These are phyloP conservation scores for Microtus oregoni DNA, from an alignment of 2,113 vertebrate species.

Conservation along the genomic window DNA sequence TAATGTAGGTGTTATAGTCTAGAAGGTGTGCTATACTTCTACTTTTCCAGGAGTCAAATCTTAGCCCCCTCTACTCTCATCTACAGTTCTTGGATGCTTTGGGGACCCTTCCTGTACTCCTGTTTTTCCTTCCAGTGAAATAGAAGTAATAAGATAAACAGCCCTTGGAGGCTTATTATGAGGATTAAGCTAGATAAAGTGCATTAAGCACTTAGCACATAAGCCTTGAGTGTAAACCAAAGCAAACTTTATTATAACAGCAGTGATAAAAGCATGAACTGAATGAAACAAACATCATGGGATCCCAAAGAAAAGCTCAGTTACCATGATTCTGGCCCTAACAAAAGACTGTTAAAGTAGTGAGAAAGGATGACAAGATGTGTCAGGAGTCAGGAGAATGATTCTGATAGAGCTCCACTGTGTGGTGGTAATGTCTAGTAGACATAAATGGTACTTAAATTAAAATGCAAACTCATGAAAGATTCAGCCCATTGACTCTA, in stretches of 20 bases:
- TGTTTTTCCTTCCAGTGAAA: not conserved
- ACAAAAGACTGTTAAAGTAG: not conserved
- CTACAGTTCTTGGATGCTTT: not conserved
- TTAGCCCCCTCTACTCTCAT: not conserved
- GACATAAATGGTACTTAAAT: not conserved
- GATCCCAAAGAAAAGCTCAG: not conserved
- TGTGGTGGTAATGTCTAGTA: not conserved
- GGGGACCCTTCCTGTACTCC: not conserved
- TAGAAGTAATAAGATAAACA: not conserved
- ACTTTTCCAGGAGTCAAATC: not conserved
- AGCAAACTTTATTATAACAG: not conserved
- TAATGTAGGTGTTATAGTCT: too few relatives aligned
- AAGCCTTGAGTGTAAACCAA: not conserved
- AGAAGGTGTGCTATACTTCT: not conserved
- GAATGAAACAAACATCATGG: not conserved
- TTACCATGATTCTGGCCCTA: not conserved
- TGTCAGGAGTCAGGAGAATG: not conserved
- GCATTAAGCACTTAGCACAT: not conserved
- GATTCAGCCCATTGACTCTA: not conserved
- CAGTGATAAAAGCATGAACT: not conserved
- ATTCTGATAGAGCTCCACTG: not conserved
- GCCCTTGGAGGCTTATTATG: not conserved
- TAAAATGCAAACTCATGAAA: not conserved
- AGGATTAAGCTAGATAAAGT: constrained; percentile 10
- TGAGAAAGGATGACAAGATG: not conserved